Conservation (phyloP, 2,113 vertebrate species). For the Sinocyclocheilus grahami region DNA sequence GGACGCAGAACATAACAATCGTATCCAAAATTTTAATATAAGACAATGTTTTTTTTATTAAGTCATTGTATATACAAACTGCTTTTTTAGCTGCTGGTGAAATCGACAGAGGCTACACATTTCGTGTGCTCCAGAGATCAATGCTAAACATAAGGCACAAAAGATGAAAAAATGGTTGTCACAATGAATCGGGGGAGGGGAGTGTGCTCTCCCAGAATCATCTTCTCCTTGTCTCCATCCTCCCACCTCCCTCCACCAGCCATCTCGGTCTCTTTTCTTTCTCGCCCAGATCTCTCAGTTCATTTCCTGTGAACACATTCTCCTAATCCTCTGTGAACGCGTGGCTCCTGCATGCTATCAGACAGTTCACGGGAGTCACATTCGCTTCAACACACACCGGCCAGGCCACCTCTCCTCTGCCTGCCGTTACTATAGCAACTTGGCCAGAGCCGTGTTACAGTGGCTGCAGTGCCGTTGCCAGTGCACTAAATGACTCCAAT, state of each 20-base stretch:
- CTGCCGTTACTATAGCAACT: conserved; percentile 56
- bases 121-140: conserved; percentile 4
- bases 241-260: conserved; percentile 16
- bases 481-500: conserved; percentile 43
- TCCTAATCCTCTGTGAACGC: conserved; percentile 51
- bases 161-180: conserved; percentile 38
- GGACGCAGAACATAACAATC: too few relatives aligned
- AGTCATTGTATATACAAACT: background rate
- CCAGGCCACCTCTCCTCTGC: conserved; percentile 44
- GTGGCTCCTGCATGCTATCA: conserved; percentile 42
- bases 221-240: conserved; percentile 35
- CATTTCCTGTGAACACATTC: conserved; percentile 58
- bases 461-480: conserved; percentile 23
- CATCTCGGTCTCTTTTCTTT: conserved; percentile 27
- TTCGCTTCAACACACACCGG: conserved; percentile 45
- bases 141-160: conserved; percentile 30
- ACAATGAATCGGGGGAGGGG: conserved; percentile 2
- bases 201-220: conserved; percentile 18
- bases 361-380: conserved; percentile 48
- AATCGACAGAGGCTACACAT: conserved; percentile 6
- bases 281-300: conserved; percentile 44
- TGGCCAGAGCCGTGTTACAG: conserved; percentile 35
- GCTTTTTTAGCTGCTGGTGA: background rate
- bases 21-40: too few relatives aligned
- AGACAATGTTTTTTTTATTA: background rate